Evolutionary conservation across 2,888 invertebrate species (phyloP), one percentile per base, ranked within the genome.

Genomic region (Hoplodrina ambigua): DNA sequence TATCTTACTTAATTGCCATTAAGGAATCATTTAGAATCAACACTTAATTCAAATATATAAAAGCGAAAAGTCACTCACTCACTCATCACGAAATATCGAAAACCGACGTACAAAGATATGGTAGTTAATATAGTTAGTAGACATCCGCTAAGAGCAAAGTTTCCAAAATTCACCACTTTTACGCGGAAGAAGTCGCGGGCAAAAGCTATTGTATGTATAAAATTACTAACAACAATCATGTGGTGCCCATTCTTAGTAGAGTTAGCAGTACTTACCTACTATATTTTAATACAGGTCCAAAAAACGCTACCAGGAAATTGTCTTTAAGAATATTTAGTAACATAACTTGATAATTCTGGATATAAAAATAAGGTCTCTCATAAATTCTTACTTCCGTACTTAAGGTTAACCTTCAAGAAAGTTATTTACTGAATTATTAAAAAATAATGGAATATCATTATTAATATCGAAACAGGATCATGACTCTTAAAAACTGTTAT

Each of bases 401-500:
- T 15, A 10, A 37, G 4, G 15, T 25, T 41, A 60, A 60, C 78
- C 49, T 71, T 71, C 19, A 49, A 20, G 41, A 53, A 62, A 46
- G 52, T 25, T 25, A 41, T 66, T 41, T n/a, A 41, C 19, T 10
- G 11, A 11, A 41, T 37, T 54, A 62, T 61, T 30, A 19, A 44
- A 66, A 50, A 57, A 15, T 33, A 41, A 54, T 30, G 13, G 8
- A 46, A 46, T 41, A 37, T 25, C 33, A 58, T 55, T 72, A 63
- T 63, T 52, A 10, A 63, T 46, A 25, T 53, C 1, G 19, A 25
- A 37, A 53, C n/a, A 37, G 20, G 2, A 33, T 15, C 10, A 65
- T 65, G 56, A 25, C 1, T 57, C 44, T 55, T 19, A 8, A 19
- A 66, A 20, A 46, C 30, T 56, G 50, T 80, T 72, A 81, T 55